Evolutionary conservation across 2,888 invertebrate species (phyloP), one percentile per base, ranked within the genome.

Genomic region (Sminthurinus aureus): DNA sequence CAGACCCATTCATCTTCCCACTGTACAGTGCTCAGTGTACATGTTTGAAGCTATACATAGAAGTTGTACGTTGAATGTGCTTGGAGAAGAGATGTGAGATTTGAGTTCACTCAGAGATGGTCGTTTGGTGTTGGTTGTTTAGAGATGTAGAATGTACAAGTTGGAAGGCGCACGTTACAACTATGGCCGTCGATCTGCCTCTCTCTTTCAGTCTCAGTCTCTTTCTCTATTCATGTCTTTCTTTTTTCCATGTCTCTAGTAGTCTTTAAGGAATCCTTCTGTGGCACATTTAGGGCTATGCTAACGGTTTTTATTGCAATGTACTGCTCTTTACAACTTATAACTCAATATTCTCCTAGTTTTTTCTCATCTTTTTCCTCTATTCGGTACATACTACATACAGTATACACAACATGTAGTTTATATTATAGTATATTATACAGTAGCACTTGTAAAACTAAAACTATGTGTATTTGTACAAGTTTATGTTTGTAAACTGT

Each of bases 201-300:
- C 38, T 38, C 38, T 38, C 38, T 38, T 1, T 38, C 38, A 4
- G 3, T 38, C 38, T 38, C 3, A 4, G 38, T 38, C 38, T 38
- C 38, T 38, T 6, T 38, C 38, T 1, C 6, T 38, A 1, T 38
- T 6, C 6, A 38, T 1, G 3, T 38, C 1, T 38, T 38, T 38
- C 38, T 38, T 38, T 38, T 38, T 38, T 38, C 38, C 6, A 38
- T 38, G 1, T 38, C 38, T 38, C 38, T 38, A 38, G 74, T 74
- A 58, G 74, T 58, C 58, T 74, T 81, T 81, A 81, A 74, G 75
- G 81, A 81, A 81, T 81, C 81, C 73, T 81, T 81, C 75, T 74
- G 74, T 81, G 81, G 81, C 81, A 81, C 81, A 81, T 81, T 81
- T 81, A 81, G 74, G 81, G 75, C 81, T 81, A 81, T 75, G 74